Evolutionary conservation across 1,140 invertebrate species (phyloP), one percentile per base, ranked within the genome.

Genomic region (Drosophila funebris): DNA sequence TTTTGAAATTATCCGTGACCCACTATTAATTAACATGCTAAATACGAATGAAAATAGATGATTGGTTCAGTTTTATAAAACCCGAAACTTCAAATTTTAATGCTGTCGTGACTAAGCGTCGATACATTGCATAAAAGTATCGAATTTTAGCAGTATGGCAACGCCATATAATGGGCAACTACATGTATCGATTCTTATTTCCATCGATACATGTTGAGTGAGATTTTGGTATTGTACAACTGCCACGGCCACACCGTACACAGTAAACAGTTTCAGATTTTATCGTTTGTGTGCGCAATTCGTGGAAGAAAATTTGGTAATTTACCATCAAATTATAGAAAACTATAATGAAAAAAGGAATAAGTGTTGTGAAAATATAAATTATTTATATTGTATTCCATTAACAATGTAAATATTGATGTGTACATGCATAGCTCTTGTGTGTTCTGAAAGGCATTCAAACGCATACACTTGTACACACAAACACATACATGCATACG

Each of bases 181-280:
- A 4, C 3, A 1, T 8, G 14, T 18, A 52, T 37, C 41, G 22
- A 24, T 29, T 1, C 18, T 8, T 6, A n/a, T 20, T 1, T n/a
- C 13, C 8, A 56, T 27, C 37, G 53, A 56, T 56, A 41, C 37
- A 11, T 16, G 7, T 8, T 18, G 0, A 0, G 7, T 0, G 7
- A 20, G 6, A 20, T 9, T 16, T 43, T 43, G 16, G 39, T 20
- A 43, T 43, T 43, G 9, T 18, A 11, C 1, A 16, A 4, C 2
- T 31, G 5, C 2, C 2, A 31, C 52, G 70, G 61, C 43, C 57
- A 72, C 72, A 71, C 68, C 60, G 22, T 24, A 48, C 31, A 52
- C 78, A 81, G 78, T 83, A 83, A 83, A 83, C 79, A 83, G 79
- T 73, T 73, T 73, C 44, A 76, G 77, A 83, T 83, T 84, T 84